phyloP scores from a whole-genome alignment of 1,140 invertebrate species.

The Chironomus striatipennis region DNA sequence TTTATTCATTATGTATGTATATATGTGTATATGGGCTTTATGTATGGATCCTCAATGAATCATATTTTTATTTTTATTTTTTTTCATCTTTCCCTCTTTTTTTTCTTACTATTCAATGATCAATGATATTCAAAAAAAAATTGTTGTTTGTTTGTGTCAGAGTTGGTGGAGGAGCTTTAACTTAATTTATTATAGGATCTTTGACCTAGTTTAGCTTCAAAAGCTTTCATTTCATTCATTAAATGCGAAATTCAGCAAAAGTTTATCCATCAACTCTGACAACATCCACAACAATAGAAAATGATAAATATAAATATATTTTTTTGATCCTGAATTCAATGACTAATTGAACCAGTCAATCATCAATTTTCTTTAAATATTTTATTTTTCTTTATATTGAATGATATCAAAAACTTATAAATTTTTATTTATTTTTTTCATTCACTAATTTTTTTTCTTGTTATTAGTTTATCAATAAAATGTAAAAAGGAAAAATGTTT shows the following conservation, averaged over 20 bases:
- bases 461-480: too few species aligned
- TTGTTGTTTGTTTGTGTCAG: too few species aligned
- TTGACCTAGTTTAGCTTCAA: too few species aligned
- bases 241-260: too few species aligned
- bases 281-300: not conserved
- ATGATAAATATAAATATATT: not conserved
- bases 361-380: not conserved
- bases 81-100: not conserved
- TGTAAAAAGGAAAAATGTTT: too few species aligned
- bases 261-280: too few species aligned
- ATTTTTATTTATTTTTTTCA: not conserved
- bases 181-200: too few species aligned
- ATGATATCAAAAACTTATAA: not conserved
- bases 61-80: not conserved
- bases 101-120: too few species aligned
- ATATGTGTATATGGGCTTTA: not conserved
- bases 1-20: not conserved
- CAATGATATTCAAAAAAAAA: too few species aligned
- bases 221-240: too few species aligned
- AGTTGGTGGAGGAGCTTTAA: too few species aligned
- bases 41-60: not conserved
- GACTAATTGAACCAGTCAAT: not conserved
- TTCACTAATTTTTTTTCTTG: not conserved
- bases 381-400: not conserved
- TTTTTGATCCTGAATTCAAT: not conserved